These are phyloP conservation scores for Lepidothrix coronata DNA, from an alignment of 2,113 vertebrate species.

Conservation along the genomic window DNA sequence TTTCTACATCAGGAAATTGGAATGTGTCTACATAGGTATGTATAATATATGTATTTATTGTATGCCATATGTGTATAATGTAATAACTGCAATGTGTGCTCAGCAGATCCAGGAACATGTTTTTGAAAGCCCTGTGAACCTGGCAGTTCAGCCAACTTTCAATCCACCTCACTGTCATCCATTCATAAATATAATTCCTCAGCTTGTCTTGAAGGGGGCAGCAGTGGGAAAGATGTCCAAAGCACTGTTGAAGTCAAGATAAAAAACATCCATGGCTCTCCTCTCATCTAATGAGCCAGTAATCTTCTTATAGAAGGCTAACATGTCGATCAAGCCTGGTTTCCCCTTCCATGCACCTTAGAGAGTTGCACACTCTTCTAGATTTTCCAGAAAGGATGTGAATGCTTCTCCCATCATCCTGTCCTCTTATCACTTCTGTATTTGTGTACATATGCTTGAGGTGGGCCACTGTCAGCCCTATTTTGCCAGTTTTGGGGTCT, in stretches of 20 bases:
- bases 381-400: not conserved
- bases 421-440: not conserved
- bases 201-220: not conserved
- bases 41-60: not conserved
- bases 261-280: not conserved
- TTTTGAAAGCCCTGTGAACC: not conserved
- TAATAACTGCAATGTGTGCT: not conserved
- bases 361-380: not conserved
- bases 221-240: not conserved
- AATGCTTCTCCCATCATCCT: not conserved
- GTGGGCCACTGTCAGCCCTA: not conserved
- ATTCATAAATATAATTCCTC: not conserved
- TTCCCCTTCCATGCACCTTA: not conserved
- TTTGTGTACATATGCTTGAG: not conserved
- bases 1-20: not conserved
- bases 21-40: not conserved
- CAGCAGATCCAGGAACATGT: not conserved
- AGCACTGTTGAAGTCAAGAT: not conserved
- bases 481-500: not conserved
- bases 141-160: not conserved
- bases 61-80: not conserved
- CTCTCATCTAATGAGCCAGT: not conserved
- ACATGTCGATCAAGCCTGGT: not conserved
- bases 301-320: not conserved
- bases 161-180: not conserved